These are phyloP conservation scores for Fratercula arctica DNA, from an alignment of 2,797 vertebrate genomes.

Conservation along the genomic window DNA sequence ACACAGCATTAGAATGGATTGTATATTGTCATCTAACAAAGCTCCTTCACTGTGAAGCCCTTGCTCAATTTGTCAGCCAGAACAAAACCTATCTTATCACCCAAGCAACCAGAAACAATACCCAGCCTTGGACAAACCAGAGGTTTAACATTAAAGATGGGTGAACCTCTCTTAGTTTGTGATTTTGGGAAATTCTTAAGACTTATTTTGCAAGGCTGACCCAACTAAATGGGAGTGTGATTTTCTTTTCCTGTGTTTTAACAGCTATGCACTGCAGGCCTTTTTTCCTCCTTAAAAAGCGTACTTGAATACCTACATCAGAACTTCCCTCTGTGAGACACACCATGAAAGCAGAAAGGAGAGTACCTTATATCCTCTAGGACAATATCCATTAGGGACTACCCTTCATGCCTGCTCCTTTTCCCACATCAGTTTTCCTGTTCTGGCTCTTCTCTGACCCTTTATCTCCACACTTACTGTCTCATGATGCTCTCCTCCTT, in stretches of 20 bases:
- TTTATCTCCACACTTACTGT: neutral
- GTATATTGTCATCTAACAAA: neutral
- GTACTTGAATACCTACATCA: neutral
- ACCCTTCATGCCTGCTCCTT: neutral
- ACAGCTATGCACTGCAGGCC: fast-evolving
- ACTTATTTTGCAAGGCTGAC: neutral
- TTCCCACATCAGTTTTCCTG: neutral
- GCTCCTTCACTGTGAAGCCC: neutral
- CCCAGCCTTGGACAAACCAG: neutral
- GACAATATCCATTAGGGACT: neutral
- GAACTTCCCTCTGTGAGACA: neutral
- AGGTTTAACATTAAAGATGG: neutral
- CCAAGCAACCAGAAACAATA: neutral
- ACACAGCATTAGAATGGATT: neutral
- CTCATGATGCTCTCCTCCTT: neutral
- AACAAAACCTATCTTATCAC: neutral
- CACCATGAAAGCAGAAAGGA: neutral
- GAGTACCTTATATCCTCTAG: neutral
- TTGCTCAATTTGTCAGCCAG: neutral
- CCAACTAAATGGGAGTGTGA: neutral
- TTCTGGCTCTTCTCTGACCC: neutral
- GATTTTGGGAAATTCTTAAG: neutral
- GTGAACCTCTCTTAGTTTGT: neutral
- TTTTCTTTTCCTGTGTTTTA: neutral
- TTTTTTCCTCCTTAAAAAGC: neutral